Evolutionary conservation across 2,113 vertebrate species (phyloP), one percentile per base, ranked within the genome.

Genomic region (Kryptolebias marmoratus): DNA sequence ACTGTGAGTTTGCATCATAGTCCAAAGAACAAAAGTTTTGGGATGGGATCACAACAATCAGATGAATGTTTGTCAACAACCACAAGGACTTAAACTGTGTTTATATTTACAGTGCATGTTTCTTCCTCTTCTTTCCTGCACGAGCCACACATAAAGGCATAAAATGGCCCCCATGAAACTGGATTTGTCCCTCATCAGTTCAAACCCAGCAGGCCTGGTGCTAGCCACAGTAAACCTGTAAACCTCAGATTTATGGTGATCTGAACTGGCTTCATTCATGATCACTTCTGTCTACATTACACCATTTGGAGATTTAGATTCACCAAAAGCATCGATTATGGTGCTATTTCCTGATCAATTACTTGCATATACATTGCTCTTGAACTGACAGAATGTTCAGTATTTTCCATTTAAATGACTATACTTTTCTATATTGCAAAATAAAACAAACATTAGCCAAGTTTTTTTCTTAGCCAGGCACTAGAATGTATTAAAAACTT

Each of bases 1-100:
- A 57, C 2, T 54, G 31, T 18, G 22, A 22, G 36, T 48, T 50
- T 55, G n/a, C 45, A 30, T 49, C 22, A 45, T 13, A 6, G 77
- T 79, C 50, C 66, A 83, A 79, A 74, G 60, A 58, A 69, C 60
- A 32, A 36, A 48, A 58, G 62, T 52, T 80, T 67, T 36, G 30
- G 32, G 67, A 72, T 76, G 63, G 63, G 52, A 68, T 69, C 44
- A 42, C 0, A 2, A 64, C n/a, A 14, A 7, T 14, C 11, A 61
- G 27, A 14, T 30, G 1, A 11, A 55, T 31, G 30, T 30, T 55
- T 55, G 22, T 31, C 54, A 56, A 31, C 28, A 56, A 31, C 15
- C 12, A 27, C 10, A 54, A 28, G 11, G 28, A 54, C 12, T 13
- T 15, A 30, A 14, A 32, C 16, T 48, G 1, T n/a, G 2, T 13